Conservation (phyloP, 2,113 vertebrate genomes). For the Polyodon spathula region DNA sequence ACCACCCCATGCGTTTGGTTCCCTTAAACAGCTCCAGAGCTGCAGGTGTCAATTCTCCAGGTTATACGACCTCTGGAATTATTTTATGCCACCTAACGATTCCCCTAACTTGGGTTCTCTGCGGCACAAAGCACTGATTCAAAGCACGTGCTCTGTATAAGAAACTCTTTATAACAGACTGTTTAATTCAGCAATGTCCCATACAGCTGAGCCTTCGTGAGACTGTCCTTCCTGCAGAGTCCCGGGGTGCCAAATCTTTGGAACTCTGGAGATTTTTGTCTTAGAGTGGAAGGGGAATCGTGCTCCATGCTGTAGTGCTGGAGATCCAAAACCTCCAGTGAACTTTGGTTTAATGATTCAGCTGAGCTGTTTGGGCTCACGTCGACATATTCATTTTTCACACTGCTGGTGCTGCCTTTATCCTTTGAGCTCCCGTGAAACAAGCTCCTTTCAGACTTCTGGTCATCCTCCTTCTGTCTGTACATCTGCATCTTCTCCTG, state of each 20-base stretch:
- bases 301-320: constrained; percentile 75
- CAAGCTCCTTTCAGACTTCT: constrained; percentile 64
- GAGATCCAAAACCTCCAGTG: constrained; percentile 69
- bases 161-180: neutral
- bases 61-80: neutral
- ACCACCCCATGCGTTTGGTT: too few relatives aligned
- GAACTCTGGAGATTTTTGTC: constrained; percentile 71
- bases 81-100: too few relatives aligned
- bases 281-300: constrained; percentile 59
- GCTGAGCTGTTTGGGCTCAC: constrained; percentile 72
- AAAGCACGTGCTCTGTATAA: too few relatives aligned
- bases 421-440: constrained; percentile 73
- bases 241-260: constrained; percentile 78
- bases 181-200: constrained; percentile 91
- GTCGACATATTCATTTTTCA: constrained; percentile 65
- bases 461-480: constrained; percentile 60
- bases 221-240: constrained; percentile 89
- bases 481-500: constrained; percentile 65
- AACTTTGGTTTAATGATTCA: constrained; percentile 76
- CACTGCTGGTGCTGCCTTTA: constrained; percentile 41
- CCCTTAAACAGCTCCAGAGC: too few relatives aligned
- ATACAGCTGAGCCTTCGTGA: constrained; percentile 93
- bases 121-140: too few relatives aligned
- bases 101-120: too few relatives aligned
- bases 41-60: too few relatives aligned